Evolutionary conservation across 2,888 invertebrate species (phyloP).

Genomic region (Nowickia ferox): DNA sequence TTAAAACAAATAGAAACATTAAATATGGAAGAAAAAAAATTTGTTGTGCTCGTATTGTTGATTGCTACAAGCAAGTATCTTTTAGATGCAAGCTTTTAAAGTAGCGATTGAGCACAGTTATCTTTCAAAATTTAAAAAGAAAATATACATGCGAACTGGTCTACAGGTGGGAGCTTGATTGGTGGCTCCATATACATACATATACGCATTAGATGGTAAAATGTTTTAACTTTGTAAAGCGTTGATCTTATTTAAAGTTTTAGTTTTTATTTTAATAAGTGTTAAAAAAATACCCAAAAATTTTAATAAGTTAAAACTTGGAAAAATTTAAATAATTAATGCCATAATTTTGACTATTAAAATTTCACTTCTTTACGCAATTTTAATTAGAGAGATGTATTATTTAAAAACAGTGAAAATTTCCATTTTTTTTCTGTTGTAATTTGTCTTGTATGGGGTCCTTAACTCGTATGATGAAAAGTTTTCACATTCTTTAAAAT

Average conservation of each 20-base stretch:
- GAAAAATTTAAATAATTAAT: not conserved
- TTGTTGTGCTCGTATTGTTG: slow-evolving; percentile 10
- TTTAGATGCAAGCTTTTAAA: slow-evolving; percentile 48
- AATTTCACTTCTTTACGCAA: not conserved
- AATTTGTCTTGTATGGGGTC: too few relatives aligned
- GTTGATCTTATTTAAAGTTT: slow-evolving; percentile 5
- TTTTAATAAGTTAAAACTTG: slow-evolving; percentile 22
- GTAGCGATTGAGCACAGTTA: slow-evolving; percentile 49
- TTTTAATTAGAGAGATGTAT: too few relatives aligned
- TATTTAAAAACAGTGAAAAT: too few relatives aligned
- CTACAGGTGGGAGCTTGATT: slow-evolving; percentile 41
- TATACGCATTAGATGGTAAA: slow-evolving; percentile 8
- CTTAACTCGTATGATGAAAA: too few relatives aligned
- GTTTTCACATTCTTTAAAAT: too few relatives aligned
- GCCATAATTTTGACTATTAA: not conserved
- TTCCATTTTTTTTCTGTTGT: too few relatives aligned
- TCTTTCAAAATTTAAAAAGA: slow-evolving; percentile 34
- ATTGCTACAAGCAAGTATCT: not conserved
- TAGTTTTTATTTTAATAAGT: not conserved
- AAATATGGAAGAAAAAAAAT: slow-evolving; percentile 32
- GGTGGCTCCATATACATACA: not conserved
- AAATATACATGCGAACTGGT: slow-evolving; percentile 27
- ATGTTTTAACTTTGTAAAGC: slow-evolving; percentile 44
- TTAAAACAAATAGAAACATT: slow-evolving; percentile 55
- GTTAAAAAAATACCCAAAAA: slow-evolving; percentile 32